phyloP scores from a whole-genome alignment of 2,888 invertebrate species.

The Andrena hattorfiana region DNA sequence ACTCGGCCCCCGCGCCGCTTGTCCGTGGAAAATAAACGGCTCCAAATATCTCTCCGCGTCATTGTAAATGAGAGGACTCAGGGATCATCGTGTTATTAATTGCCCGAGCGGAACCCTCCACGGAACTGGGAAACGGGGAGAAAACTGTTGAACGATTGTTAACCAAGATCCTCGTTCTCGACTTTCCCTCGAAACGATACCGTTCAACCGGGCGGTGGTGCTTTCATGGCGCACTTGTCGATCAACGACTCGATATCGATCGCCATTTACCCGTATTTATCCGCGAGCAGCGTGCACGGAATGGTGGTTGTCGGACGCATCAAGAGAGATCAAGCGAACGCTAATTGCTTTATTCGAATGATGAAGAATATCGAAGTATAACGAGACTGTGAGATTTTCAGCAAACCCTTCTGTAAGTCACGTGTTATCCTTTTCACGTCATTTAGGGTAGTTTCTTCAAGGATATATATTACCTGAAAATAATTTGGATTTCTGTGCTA shows the following conservation, averaged over 20 bases:
- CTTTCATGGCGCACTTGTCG: slow-evolving; percentile 2
- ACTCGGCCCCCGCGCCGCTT: neutral
- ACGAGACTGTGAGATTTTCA: neutral
- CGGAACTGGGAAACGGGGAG: neutral
- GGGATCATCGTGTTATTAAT: neutral
- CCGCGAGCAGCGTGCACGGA: neutral
- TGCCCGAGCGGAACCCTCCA: neutral
- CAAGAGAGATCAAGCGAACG: slow-evolving; percentile 47
- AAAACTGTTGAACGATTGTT: neutral
- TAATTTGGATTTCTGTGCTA: no score
- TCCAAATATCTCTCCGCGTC: no score
- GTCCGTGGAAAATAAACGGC: neutral
- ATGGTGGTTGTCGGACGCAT: slow-evolving; percentile 43
- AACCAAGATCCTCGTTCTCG: neutral
- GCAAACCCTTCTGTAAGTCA: no score
- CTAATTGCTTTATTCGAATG: slow-evolving; percentile 49
- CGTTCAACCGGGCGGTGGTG: neutral
- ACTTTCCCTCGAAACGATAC: neutral
- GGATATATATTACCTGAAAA: no score
- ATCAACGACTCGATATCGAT: slow-evolving; percentile 29
- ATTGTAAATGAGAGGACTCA: no score
- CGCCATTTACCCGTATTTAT: slow-evolving; percentile 40
- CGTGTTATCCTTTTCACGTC: no score
- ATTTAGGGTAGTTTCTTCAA: no score
- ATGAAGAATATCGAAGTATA: neutral